These are phyloP conservation scores for Leptinotarsa lineolata DNA, from an alignment of 1,140 invertebrate species.

Conservation along the genomic window DNA sequence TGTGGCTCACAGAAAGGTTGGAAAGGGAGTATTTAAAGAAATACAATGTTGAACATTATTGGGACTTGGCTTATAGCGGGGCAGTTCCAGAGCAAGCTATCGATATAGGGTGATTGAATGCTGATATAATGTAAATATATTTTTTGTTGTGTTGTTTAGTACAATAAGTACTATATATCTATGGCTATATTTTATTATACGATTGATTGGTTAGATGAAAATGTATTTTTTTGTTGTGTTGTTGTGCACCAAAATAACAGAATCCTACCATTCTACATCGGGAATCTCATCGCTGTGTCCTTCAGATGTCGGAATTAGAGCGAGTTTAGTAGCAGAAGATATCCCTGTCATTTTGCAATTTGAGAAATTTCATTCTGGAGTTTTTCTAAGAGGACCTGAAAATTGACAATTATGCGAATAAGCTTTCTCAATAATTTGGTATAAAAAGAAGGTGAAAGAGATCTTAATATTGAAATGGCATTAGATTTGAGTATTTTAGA, in stretches of 20 bases:
- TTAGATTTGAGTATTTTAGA: no score
- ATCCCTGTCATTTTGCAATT: constrained; percentile 98
- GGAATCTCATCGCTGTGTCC: constrained; percentile 82
- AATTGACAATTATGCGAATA: constrained; percentile 58
- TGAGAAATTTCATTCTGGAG: constrained; percentile 96
- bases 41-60: constrained; percentile 95
- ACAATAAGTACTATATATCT: no score
- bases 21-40: constrained; percentile 96
- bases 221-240: no score
- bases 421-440: no score
- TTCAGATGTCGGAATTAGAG: constrained; percentile 85
- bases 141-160: no score
- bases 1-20: constrained; percentile 91
- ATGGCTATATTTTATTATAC: no score
- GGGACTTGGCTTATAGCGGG: constrained; percentile 91
- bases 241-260: constrained; percentile 78
- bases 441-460: constrained; percentile 58
- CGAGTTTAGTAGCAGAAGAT: constrained; percentile 94
- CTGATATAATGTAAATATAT: no score
- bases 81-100: constrained; percentile 55
- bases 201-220: no score
- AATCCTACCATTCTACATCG: constrained; percentile 99
- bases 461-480: constrained; percentile 98
- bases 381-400: constrained; percentile 85
- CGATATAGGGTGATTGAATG: constrained; percentile 43